Percentiles rank a stretch among this genome's conserved stretches.
phyloP scores from a whole-genome alignment of 2,797 vertebrate genomes.

The Mus caroli region DNA sequence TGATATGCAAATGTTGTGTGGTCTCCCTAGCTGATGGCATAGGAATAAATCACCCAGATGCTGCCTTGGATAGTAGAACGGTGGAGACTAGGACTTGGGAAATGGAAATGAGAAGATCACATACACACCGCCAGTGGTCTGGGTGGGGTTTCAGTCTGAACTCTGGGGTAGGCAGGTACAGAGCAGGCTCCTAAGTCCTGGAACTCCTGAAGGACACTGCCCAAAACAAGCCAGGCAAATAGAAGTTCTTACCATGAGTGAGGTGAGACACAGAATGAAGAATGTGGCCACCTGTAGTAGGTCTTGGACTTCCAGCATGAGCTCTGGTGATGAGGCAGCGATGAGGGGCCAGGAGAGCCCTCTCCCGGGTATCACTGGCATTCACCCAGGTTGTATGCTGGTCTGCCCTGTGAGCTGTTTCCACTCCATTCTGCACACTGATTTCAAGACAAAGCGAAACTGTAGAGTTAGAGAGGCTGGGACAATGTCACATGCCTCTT shows the following conservation, averaged over 20 bases:
- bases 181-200: not conserved
- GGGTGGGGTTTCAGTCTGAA: not conserved
- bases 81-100: not conserved
- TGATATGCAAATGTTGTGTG: not conserved
- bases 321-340: not conserved
- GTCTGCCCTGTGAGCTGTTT: not conserved
- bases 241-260: not conserved
- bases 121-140: not conserved
- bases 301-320: not conserved
- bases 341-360: not conserved
- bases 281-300: not conserved
- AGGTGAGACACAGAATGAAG: not conserved
- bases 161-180: not conserved
- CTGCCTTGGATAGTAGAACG: slow-evolving; percentile 11
- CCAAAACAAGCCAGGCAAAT: not conserved
- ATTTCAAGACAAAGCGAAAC: not conserved
- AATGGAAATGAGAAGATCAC: slow-evolving; percentile 22
- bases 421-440: not conserved
- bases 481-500: not conserved
- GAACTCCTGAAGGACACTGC: too few species aligned
- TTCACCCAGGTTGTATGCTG: not conserved
- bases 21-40: not conserved
- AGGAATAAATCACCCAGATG: slow-evolving; percentile 62
- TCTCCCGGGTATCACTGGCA: not conserved
- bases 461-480: not conserved